Conservation (phyloP, 2,888 invertebrate species). For the Drosophila phalerata region DNA sequence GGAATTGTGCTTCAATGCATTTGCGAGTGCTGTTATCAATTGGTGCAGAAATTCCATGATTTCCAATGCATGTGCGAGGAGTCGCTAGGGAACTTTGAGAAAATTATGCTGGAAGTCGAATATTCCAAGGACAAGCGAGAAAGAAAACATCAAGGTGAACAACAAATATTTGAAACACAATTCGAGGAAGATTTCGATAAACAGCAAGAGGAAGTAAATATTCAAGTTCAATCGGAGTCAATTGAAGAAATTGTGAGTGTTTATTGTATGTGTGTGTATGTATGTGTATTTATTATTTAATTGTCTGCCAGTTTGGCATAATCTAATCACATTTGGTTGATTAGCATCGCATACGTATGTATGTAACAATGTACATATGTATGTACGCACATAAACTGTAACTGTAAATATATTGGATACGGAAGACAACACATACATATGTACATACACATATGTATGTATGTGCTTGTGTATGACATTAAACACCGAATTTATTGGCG, state of each 20-base stretch:
- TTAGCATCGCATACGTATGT: constrained; percentile 13
- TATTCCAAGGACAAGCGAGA: neutral
- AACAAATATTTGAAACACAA: neutral
- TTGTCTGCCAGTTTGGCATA: constrained; percentile 23
- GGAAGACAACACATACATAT: constrained; percentile 31
- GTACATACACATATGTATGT: neutral
- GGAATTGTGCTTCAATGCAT: constrained; percentile 68
- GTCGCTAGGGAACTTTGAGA: constrained; percentile 68
- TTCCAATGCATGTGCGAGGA: constrained; percentile 79
- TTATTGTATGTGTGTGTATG: constrained; percentile 1
- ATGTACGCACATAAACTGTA: too few species aligned
- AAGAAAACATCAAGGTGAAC: neutral
- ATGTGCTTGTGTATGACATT: constrained; percentile 5
- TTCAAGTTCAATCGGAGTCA: constrained; percentile 20
- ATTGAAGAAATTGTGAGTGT: constrained; percentile 67
- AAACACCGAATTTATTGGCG: constrained; percentile 29
- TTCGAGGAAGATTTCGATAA: neutral
- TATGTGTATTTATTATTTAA: constrained; percentile 17
- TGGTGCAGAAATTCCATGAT: constrained; percentile 73
- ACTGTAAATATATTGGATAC: constrained; percentile 19
- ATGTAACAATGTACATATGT: neutral
- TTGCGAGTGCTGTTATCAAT: constrained; percentile 70
- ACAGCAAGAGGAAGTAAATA: neutral
- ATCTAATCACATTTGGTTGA: constrained; percentile 50
- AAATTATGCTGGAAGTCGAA: constrained; percentile 48